These are phyloP conservation scores for Heliothis virescens DNA, from an alignment of 1,140 invertebrate genomes.

Conservation along the genomic window DNA sequence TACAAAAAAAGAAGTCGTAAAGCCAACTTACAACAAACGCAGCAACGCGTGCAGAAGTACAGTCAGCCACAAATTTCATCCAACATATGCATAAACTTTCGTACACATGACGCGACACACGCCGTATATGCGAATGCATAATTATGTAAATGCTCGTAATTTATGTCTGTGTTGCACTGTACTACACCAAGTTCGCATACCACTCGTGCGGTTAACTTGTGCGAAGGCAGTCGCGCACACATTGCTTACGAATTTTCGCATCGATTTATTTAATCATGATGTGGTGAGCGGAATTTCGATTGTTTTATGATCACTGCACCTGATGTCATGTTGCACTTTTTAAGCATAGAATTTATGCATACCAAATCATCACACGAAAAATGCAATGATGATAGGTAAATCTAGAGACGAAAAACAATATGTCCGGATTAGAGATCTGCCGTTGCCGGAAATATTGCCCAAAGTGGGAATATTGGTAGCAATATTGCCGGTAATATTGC, in stretches of 20 bases:
- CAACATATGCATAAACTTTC: neutral
- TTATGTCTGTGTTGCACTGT: conserved; percentile 11
- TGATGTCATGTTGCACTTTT: neutral
- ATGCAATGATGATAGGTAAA: neutral
- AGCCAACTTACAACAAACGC: too few relatives aligned
- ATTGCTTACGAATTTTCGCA: conserved; percentile 11
- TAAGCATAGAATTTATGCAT: neutral
- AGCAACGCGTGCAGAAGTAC: neutral
- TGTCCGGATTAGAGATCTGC: too few relatives aligned
- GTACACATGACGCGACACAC: neutral
- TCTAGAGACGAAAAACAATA: neutral
- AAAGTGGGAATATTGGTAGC: too few relatives aligned
- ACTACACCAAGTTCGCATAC: neutral
- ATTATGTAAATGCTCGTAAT: conserved; percentile 29
- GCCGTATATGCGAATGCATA: conserved; percentile 17
- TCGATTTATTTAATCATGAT: neutral
- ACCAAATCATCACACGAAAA: too few relatives aligned
- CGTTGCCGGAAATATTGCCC: too few relatives aligned
- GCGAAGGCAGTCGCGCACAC: neutral
- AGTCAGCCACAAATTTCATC: neutral
- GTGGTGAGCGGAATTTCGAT: conserved; percentile 33
- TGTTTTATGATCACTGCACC: neutral
- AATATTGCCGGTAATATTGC: too few relatives aligned
- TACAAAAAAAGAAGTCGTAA: too few relatives aligned
- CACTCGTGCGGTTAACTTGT: conserved; percentile 24